phyloP scores from a whole-genome alignment of 2,113 vertebrate genomes.

The Coryphaenoides rupestris region DNA sequence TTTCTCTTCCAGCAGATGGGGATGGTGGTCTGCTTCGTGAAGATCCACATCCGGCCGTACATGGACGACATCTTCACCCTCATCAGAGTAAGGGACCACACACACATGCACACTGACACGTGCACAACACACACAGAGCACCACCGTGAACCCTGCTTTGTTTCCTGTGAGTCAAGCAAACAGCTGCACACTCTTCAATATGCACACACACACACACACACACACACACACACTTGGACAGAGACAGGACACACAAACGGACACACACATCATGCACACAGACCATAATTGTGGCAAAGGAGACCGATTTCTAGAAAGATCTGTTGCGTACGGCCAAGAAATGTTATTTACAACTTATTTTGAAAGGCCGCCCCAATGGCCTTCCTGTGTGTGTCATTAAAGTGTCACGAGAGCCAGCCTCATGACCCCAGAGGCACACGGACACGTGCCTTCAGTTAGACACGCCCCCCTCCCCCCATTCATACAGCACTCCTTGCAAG shows the following conservation, averaged over 20 bases:
- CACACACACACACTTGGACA: conserved; percentile 45
- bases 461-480: background rate
- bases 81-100: conserved; percentile 84
- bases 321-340: background rate
- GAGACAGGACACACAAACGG: conserved; percentile 12
- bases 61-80: conserved; percentile 99
- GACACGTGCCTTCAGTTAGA: background rate
- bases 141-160: background rate
- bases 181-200: conserved; percentile 52
- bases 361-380: background rate
- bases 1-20: conserved; percentile 97
- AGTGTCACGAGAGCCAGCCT: background rate
- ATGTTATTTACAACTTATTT: background rate
- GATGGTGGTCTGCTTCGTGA: conserved; percentile 97
- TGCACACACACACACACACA: background rate
- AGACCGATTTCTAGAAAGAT: too few relatives aligned
- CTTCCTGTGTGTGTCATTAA: background rate
- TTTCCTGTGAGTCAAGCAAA: conserved; percentile 31
- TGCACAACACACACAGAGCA: background rate
- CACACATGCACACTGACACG: background rate
- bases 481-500: background rate
- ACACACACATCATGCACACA: background rate
- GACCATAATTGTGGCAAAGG: background rate
- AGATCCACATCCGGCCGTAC: conserved; percentile 97
- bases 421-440: background rate